Percentiles rank a stretch among this genome's conserved stretches.
These are phyloP conservation scores for Zele albiditarsus DNA, from an alignment of 2,888 invertebrate genomes.

Conservation along the genomic window DNA sequence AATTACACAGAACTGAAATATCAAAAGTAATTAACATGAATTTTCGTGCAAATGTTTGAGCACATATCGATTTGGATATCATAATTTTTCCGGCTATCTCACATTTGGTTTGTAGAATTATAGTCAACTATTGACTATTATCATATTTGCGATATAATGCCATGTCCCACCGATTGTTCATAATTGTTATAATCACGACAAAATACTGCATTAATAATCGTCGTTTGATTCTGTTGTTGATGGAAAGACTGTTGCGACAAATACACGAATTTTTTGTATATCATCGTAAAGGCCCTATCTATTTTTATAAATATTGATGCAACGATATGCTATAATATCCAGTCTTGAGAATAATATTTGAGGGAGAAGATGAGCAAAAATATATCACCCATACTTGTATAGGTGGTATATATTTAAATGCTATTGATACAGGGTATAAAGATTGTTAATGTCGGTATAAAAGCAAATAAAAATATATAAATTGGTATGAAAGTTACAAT, in stretches of 20 bases:
- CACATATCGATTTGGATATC: conserved; percentile 7
- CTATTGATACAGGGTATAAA: conserved; percentile 2
- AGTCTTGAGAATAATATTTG: not conserved
- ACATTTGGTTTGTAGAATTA: too few relatives aligned
- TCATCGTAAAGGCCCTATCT: not conserved
- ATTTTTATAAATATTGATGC: conserved; percentile 9
- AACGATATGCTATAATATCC: not conserved
- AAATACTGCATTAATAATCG: not conserved
- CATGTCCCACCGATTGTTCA: conserved; percentile 5
- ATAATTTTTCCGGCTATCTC: too few relatives aligned
- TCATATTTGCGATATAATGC: not conserved
- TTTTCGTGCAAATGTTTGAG: not conserved
- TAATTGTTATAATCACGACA: not conserved
- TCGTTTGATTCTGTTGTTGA: not conserved
- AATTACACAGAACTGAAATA: conserved; percentile 10
- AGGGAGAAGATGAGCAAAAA: not conserved
- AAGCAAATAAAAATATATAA: not conserved
- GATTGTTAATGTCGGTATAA: not conserved
- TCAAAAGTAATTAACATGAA: not conserved
- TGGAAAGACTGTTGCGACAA: not conserved
- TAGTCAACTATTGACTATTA: too few relatives aligned
- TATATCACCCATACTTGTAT: not conserved
- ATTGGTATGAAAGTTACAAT: not conserved
- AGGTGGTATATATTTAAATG: not conserved
- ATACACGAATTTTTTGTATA: not conserved